These are phyloP conservation scores for Cerceris rybyensis DNA, from an alignment of 2,888 invertebrate genomes.

Conservation along the genomic window DNA sequence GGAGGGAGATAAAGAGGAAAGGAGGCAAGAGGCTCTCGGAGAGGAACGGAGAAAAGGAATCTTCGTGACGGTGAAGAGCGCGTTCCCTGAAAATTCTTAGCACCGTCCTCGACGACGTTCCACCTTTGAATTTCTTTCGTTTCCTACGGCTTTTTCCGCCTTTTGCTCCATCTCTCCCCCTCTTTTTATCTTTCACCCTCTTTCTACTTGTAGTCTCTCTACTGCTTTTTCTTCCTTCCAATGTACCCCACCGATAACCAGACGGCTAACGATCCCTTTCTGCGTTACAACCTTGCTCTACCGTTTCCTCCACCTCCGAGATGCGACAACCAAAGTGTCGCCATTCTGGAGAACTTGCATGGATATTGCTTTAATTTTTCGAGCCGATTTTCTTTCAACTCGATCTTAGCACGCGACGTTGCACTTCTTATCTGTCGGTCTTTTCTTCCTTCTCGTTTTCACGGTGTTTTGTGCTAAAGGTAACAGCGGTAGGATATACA, in stretches of 20 bases:
- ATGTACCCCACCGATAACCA: constrained; percentile 57
- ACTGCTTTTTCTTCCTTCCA: constrained; percentile 30
- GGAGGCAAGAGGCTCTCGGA: constrained; percentile 10
- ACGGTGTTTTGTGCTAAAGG: background rate
- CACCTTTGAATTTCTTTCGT: constrained; percentile 53
- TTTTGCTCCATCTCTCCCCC: background rate
- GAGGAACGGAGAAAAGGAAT: constrained; percentile 7
- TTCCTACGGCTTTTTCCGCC: constrained; percentile 23
- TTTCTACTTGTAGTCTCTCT: background rate
- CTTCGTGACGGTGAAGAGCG: constrained; percentile 34
- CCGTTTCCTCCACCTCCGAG: constrained; percentile 14
- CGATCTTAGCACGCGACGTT: constrained; percentile 45
- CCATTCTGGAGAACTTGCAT: constrained; percentile 55
- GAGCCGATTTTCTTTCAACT: constrained; percentile 31
- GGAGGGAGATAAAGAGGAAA: constrained; percentile 3
- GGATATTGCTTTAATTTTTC: constrained; percentile 66
- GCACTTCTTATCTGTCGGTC: constrained; percentile 2
- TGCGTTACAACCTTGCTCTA: constrained; percentile 5
- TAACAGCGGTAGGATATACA: no score
- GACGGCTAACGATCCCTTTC: constrained; percentile 61
- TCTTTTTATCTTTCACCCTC: background rate
- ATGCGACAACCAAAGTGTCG: constrained; percentile 50
- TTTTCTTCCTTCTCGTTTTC: background rate
- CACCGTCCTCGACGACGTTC: constrained; percentile 33
- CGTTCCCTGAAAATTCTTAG: constrained; percentile 32